Percentiles rank a stretch among this genome's conserved stretches.
Conservation (phyloP, 2,113 vertebrate genomes). For the Clarias batrachus region DNA sequence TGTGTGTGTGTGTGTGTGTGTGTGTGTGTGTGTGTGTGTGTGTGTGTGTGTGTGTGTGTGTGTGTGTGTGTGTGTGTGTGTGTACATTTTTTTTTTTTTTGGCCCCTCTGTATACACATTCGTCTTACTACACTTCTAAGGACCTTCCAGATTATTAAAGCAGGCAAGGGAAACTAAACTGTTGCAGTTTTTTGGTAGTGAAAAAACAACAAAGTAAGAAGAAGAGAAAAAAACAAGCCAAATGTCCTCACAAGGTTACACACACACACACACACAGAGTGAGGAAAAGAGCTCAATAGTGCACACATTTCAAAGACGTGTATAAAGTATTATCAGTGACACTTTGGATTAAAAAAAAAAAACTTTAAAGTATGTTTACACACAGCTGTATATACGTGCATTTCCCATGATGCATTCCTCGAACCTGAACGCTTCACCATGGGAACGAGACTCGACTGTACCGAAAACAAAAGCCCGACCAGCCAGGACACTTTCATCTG, state of each 20-base stretch:
- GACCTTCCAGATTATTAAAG: background rate
- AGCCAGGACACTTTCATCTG: background rate
- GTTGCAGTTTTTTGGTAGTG: background rate
- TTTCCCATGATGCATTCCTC: constrained; percentile 22
- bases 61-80: too few relatives aligned
- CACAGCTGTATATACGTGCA: background rate
- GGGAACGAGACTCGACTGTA: constrained; percentile 64
- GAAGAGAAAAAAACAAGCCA: too few relatives aligned
- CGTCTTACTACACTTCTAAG: background rate
- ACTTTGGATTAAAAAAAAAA: background rate
- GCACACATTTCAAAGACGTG: background rate
- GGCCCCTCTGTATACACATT: background rate
- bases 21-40: too few relatives aligned
- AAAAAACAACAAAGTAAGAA: too few relatives aligned
- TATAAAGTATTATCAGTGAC: background rate
- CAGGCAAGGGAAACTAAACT: background rate
- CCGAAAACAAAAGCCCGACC: constrained; percentile 44
- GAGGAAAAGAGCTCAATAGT: background rate
- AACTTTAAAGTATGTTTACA: background rate
- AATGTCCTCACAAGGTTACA: background rate
- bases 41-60: too few relatives aligned
- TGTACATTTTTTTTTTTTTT: too few relatives aligned
- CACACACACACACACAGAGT: background rate
- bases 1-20: too few relatives aligned
- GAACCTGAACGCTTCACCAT: constrained; percentile 70